Percentiles rank a stretch among this genome's conserved stretches.
These are phyloP conservation scores for Solenopsis fugax DNA, from an alignment of 1,140 invertebrate species.

Conservation along the genomic window DNA sequence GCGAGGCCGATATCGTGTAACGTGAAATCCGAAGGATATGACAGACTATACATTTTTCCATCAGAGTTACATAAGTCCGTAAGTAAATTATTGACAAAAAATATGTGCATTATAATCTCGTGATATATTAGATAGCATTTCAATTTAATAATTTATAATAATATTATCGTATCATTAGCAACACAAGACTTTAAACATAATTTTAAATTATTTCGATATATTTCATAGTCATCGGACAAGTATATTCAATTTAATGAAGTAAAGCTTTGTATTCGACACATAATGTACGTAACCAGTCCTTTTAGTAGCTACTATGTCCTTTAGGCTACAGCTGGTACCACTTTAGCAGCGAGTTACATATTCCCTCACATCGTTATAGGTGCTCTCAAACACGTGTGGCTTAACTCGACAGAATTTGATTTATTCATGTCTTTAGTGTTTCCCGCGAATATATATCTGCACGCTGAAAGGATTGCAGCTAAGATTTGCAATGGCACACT, in stretches of 20 bases:
- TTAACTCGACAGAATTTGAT: constrained; percentile 50
- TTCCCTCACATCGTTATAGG: constrained; percentile 27
- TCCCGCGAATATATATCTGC: constrained; percentile 11
- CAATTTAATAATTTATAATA: not conserved
- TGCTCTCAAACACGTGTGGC: constrained; percentile 23
- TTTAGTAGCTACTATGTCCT: constrained; percentile 10
- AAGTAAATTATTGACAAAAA: constrained; percentile 11
- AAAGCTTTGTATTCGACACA: not conserved
- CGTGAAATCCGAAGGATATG: constrained; percentile 1
- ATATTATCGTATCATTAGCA: not conserved
- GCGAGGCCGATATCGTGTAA: not conserved
- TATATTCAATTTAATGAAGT: not conserved
- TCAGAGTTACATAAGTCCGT: constrained; percentile 6
- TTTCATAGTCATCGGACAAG: not conserved
- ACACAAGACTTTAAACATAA: not conserved
- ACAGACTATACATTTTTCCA: not conserved
- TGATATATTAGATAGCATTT: not conserved
- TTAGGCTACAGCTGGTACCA: constrained; percentile 19
- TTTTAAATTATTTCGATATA: not conserved
- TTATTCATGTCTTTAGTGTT: constrained; percentile 53
- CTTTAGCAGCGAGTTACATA: constrained; percentile 24
- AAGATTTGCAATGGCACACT: constrained; percentile 22
- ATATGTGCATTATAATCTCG: not conserved
- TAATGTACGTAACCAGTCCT: constrained; percentile 35
- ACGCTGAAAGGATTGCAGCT: not conserved